Conservation (phyloP, 2,113 vertebrate genomes). For the Macroglossus sobrinus region DNA sequence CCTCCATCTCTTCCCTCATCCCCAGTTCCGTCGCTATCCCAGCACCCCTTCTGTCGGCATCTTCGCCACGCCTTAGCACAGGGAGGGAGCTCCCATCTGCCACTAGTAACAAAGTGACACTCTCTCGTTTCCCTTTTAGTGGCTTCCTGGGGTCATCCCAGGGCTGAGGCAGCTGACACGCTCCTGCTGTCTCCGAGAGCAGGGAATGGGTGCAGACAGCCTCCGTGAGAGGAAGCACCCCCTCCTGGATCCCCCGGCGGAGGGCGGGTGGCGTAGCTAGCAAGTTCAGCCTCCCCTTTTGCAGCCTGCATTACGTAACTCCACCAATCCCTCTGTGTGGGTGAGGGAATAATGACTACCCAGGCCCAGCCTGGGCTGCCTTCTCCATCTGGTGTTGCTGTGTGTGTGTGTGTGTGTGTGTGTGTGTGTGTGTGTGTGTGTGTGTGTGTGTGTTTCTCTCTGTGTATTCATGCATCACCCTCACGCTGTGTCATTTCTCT, state of each 20-base stretch:
- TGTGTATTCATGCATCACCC: slow-evolving; percentile 17
- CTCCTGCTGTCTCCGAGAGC: neutral
- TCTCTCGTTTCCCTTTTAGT: neutral
- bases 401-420: slow-evolving; percentile 21
- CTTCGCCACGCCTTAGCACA: neutral
- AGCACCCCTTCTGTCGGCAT: neutral
- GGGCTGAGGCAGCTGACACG: neutral
- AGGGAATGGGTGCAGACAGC: neutral
- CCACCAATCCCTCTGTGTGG: slow-evolving; percentile 25
- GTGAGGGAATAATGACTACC: slow-evolving; percentile 27
- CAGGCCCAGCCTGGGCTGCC: neutral
- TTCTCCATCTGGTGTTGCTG: slow-evolving; percentile 59
- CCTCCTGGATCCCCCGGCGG: neutral
- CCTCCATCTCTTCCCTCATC: neutral
- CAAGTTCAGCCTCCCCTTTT: neutral
- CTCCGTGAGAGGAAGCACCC: neutral
- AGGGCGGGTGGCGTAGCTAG: neutral
- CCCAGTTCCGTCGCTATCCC: neutral
- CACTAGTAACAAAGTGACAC: neutral
- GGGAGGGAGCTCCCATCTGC: neutral
- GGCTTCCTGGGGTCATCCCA: neutral
- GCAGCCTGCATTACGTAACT: slow-evolving; percentile 37
- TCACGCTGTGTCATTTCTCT: slow-evolving; percentile 41
- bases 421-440: slow-evolving; percentile 30
- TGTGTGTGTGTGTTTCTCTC: slow-evolving; percentile 35